Conservation (phyloP, 1,140 invertebrate species). For the Micrasema longulum region DNA sequence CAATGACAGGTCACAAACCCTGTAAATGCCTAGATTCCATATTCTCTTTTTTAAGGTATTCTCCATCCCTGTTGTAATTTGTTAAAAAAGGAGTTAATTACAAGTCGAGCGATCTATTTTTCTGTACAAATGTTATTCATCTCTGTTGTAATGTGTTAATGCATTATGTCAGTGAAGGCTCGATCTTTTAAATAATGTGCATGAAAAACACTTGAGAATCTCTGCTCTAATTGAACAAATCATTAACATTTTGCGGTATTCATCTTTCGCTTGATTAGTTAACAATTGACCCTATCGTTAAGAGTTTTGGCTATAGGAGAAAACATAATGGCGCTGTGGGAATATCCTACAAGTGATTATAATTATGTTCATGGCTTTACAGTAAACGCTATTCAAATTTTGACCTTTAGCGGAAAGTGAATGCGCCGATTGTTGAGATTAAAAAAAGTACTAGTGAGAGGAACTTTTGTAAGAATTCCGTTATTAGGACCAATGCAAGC, state of each 20-base stretch:
- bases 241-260: not conserved
- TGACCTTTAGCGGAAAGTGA: conserved; percentile 23
- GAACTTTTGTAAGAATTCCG: not conserved
- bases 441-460: not conserved
- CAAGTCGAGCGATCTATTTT: too few relatives aligned
- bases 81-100: too few relatives aligned
- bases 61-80: too few relatives aligned
- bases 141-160: too few relatives aligned
- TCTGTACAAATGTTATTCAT: too few relatives aligned
- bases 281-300: not conserved
- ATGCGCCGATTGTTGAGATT: not conserved
- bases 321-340: not conserved
- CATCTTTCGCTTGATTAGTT: not conserved
- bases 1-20: too few relatives aligned
- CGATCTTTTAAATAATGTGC: not conserved
- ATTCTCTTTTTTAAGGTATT: too few relatives aligned
- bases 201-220: not conserved
- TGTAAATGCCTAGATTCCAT: too few relatives aligned
- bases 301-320: not conserved
- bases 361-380: not conserved
- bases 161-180: too few relatives aligned
- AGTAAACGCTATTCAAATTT: conserved; percentile 12
- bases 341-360: not conserved
- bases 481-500: not conserved
- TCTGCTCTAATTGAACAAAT: not conserved